A percentile compares a stretch with the other conserved stretches of the same genome.
Evolutionary conservation across 64 coral and sea anemone genomes (phyloP).

Genomic region (Trachythela sp.): DNA sequence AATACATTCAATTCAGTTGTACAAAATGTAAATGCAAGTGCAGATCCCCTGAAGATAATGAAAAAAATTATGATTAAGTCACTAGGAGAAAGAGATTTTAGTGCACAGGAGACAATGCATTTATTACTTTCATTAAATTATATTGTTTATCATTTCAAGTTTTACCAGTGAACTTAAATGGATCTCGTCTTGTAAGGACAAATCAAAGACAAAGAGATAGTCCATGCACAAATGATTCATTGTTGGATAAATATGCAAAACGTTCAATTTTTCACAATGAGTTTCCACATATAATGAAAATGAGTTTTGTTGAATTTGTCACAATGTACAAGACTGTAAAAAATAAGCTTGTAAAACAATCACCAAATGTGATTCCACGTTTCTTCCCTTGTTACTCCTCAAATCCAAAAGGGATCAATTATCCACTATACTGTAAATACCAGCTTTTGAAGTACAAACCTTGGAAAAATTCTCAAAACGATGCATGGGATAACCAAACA

Average conservation of each 20-base stretch:
- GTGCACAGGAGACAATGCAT: constrained; percentile 25
- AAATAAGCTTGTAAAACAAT: constrained; percentile 6
- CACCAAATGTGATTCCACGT: neutral
- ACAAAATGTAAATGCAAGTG: neutral
- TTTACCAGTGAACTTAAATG: constrained; percentile 21
- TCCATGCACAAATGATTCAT: constrained; percentile 2
- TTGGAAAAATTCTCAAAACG: constrained; percentile 15
- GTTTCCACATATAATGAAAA: neutral
- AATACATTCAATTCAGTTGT: constrained; percentile 8
- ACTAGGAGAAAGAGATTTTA: too few species aligned
- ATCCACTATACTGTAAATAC: too few species aligned
- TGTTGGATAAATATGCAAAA: constrained; percentile 13
- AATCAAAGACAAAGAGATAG: neutral
- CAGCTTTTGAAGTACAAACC: neutral
- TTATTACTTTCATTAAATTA: constrained; percentile 18
- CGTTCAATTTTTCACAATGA: neutral
- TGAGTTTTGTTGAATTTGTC: neutral
- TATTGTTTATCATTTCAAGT: constrained; percentile 21
- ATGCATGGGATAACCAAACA: constrained; percentile 15
- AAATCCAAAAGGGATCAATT: too few species aligned
- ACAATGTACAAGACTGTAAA: neutral
- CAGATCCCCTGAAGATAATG: too few species aligned
- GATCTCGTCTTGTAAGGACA: neutral
- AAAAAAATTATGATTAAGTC: too few species aligned
- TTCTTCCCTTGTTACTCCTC: constrained; percentile 5